Evolutionary conservation across 2,888 invertebrate genomes (phyloP).

Genomic region (Ditula angustiorana): DNA sequence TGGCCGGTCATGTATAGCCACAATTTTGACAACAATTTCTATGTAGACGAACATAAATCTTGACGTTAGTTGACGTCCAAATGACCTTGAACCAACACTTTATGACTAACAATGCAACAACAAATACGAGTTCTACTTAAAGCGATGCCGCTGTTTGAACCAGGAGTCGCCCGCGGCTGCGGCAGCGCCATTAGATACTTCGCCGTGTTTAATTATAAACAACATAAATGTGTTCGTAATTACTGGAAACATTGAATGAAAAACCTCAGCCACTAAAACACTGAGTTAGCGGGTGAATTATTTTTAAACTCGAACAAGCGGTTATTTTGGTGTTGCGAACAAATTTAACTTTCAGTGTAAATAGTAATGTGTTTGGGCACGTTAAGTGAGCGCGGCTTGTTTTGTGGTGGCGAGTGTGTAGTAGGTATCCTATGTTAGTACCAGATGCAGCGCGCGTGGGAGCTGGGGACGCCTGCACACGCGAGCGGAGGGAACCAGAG

Average conservation of each 20-base stretch:
- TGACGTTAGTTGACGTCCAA: no score
- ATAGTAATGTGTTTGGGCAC: slow-evolving; percentile 5
- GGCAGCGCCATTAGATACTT: background rate
- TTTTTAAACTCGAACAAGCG: slow-evolving; percentile 20
- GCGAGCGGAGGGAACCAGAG: background rate
- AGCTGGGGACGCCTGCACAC: background rate
- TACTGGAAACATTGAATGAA: slow-evolving; percentile 18
- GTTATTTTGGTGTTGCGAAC: slow-evolving; percentile 24
- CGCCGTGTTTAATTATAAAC: slow-evolving; percentile 16
- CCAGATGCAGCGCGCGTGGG: slow-evolving; percentile 16
- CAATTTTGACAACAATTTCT: no score
- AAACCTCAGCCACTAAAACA: slow-evolving; percentile 4
- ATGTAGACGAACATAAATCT: no score
- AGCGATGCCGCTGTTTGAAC: background rate
- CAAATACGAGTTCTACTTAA: no score
- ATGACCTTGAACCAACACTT: no score
- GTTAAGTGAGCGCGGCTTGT: slow-evolving; percentile 18
- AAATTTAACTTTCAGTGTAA: slow-evolving; percentile 30
- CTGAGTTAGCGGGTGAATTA: slow-evolving; percentile 8
- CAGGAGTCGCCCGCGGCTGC: background rate
- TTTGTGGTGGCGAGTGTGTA: slow-evolving; percentile 14
- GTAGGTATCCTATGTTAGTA: no score
- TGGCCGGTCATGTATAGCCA: no score
- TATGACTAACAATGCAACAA: no score
- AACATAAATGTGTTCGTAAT: slow-evolving; percentile 18